Base-by-base conservation (phyloP, 2,113 vertebrate genomes). In the Orthonyx spaldingii region DNA sequence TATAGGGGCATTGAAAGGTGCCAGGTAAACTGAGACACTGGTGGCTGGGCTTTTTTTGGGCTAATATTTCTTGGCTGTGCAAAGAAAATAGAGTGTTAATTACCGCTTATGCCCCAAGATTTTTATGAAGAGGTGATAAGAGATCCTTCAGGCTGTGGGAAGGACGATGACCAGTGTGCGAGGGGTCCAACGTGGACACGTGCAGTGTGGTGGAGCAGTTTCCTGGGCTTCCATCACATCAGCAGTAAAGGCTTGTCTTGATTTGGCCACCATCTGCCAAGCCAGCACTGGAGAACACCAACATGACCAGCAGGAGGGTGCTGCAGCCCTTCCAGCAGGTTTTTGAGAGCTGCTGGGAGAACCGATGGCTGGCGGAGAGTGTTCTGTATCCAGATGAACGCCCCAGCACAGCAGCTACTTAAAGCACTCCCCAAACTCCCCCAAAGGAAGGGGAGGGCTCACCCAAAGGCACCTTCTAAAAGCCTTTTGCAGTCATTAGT, bases 401-500 rank as follows among this genome's bases (percentile, higher is more conserved):
- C 33, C 33, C 52, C 68, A 52, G 19, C 35, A 44, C 11, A 10
- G 89, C 49, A 94, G 61, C 68, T 88, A 91, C 82, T 89, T 87
- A 95, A 96, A 93, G 65, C 46, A 57, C 82, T 77, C 87, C 85
- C 42, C 63, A 42, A 42, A 78, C 19, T 89, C 66, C 63, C 95
- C 49, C 26, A 47, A 71, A 86, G 81, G 41, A 84, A 66, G 83
- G 71, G 60, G 60, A 94, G 59, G 59, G 71, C 84, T 95, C 12
- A 6, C n/a, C 77, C 79, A 69, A 72, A 83, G 21, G 66, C 90
- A 94, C 59, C 59, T 39, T 71, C 46, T 26, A 50, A 94, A 53
- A 96, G 92, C 74, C 69, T 64, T 83, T 66, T 97, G 83, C 75
- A 91, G 97, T 97, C 98, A 98, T 98, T 98, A 98, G 97, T 88